These are phyloP conservation scores for Diaphora mendica DNA, from an alignment of 2,888 invertebrate species.

Conservation along the genomic window DNA sequence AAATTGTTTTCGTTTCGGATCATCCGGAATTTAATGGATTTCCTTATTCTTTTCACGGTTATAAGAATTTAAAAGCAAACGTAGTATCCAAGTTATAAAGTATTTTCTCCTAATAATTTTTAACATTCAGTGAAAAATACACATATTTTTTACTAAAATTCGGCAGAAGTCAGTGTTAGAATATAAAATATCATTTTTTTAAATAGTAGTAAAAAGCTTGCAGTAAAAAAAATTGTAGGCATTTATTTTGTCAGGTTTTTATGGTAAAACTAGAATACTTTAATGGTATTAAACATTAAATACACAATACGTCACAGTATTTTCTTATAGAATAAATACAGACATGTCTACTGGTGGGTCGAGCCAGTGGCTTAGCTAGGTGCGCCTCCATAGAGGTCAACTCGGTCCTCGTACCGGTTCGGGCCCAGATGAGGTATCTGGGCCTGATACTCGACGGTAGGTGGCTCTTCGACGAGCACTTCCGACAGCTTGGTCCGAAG, in stretches of 20 bases:
- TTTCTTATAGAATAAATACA: too few species aligned
- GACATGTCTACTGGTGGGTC: too few species aligned
- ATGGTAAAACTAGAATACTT: neutral
- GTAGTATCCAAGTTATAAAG: neutral
- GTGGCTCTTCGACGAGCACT: too few species aligned
- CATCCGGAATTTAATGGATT: neutral
- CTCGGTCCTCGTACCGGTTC: too few species aligned
- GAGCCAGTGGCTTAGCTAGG: too few species aligned
- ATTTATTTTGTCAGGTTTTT: neutral
- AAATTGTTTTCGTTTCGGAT: neutral
- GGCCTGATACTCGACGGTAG: too few species aligned
- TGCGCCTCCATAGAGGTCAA: too few species aligned
- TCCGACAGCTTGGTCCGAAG: too few species aligned
- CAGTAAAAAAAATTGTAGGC: neutral
- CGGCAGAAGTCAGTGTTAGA: neutral
- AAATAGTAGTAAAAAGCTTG: neutral
- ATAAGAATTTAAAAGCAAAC: neutral
- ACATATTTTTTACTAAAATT: neutral
- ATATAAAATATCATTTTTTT: neutral
- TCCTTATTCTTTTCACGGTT: neutral
- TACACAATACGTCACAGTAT: neutral
- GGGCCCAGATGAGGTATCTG: too few species aligned
- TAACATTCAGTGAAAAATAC: neutral
- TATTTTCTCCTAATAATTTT: neutral
- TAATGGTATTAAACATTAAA: neutral